phyloP scores from a whole-genome alignment of 2,113 vertebrate species.

The Opisthocomus hoazin region DNA sequence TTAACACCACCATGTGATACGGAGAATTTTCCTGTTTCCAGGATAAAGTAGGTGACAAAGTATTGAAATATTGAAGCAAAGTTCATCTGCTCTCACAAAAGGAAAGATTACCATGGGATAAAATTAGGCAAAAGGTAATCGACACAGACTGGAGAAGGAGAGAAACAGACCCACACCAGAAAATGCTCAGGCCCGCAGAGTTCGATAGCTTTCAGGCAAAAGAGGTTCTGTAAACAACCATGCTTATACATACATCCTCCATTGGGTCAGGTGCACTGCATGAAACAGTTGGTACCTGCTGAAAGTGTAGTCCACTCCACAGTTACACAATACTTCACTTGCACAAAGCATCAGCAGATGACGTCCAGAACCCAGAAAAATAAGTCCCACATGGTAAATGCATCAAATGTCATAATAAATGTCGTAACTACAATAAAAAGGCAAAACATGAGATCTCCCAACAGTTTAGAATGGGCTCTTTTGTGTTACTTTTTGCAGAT shows the following conservation, averaged over 20 bases:
- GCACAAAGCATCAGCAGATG: constrained; percentile 2
- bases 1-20: neutral
- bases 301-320: neutral
- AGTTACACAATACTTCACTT: neutral
- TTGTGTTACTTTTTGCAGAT: constrained; percentile 39
- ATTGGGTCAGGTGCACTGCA: neutral
- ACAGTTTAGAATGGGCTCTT: neutral
- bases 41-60: neutral
- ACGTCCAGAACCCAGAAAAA: neutral
- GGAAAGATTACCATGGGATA: neutral
- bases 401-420: neutral
- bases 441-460: neutral
- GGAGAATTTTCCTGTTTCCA: neutral
- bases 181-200: neutral
- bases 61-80: neutral
- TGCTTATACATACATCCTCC: neutral
- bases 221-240: neutral
- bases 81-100: neutral
- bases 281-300: neutral
- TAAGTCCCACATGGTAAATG: neutral
- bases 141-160: neutral
- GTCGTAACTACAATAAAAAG: neutral
- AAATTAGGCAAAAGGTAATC: neutral
- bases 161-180: neutral
- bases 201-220: neutral